Evolutionary conservation across 1,140 invertebrate species (phyloP).

Genomic region (Meloidogyne exigua): DNA sequence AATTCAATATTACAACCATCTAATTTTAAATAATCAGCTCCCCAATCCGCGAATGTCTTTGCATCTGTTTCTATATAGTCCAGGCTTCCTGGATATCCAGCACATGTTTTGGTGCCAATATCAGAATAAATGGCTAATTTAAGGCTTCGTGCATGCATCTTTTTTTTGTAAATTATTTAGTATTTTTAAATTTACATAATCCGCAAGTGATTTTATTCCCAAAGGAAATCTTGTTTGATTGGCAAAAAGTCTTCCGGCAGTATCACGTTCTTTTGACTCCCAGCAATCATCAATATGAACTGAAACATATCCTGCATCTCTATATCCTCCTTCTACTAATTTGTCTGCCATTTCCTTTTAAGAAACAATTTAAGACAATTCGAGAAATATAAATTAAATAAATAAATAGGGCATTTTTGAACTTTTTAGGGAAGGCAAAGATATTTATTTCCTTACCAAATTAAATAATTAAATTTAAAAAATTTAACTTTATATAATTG

Average conservation of each 20-base stretch:
- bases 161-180: not conserved
- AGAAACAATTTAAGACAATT: too few relatives aligned
- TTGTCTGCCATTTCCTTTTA: conserved; percentile 33
- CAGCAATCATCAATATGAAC: conserved; percentile 60
- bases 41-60: conserved; percentile 86
- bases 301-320: conserved; percentile 38
- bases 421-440: too few relatives aligned
- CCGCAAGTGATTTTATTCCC: conserved; percentile 35
- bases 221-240: conserved; percentile 36
- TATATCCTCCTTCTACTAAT: conserved; percentile 46
- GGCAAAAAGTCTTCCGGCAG: conserved; percentile 31
- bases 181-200: conserved; percentile 41
- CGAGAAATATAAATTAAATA: too few relatives aligned
- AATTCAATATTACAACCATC: conserved; percentile 88
- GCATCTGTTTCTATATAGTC: conserved; percentile 82
- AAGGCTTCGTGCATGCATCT: conserved; percentile 86
- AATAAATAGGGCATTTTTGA: too few relatives aligned
- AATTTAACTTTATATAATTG: conserved; percentile 49
- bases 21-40: conserved; percentile 90
- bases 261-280: conserved; percentile 29
- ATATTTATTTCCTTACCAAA: too few relatives aligned
- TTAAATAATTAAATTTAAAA: too few relatives aligned
- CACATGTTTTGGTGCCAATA: conserved; percentile 87
- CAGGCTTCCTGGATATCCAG: conserved; percentile 85
- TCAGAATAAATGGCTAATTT: conserved; percentile 97